Conservation (phyloP, 2,797 vertebrate species). For the Schizopygopsis malacanthus region DNA sequence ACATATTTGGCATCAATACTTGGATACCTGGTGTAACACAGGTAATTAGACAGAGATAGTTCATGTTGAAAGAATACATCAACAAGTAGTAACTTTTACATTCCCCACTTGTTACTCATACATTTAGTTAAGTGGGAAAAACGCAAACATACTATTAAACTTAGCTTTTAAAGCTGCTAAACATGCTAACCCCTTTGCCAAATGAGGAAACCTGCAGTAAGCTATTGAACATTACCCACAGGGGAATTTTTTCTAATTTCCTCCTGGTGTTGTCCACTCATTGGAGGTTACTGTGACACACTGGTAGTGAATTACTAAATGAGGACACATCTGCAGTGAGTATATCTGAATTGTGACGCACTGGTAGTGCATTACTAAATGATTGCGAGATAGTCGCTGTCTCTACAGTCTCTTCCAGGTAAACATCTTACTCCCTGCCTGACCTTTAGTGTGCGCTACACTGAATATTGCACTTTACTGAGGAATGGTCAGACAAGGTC, state of each 20-base stretch:
- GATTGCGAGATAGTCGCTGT: slow-evolving; percentile 58
- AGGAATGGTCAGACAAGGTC: slow-evolving; percentile 9
- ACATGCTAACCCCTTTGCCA: slow-evolving; percentile 63
- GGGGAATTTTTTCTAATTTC: not conserved
- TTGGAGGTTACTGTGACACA: slow-evolving; percentile 72
- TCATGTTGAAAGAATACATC: slow-evolving; percentile 24
- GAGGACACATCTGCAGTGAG: slow-evolving; percentile 61
- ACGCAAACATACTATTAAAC: slow-evolving; percentile 28
- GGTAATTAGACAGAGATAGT: slow-evolving; percentile 34
- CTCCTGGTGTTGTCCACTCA: slow-evolving; percentile 33
- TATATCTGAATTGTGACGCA: slow-evolving; percentile 67
- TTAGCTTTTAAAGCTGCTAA: slow-evolving; percentile 52
- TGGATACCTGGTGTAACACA: not conserved
- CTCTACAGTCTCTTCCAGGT: slow-evolving; percentile 54
- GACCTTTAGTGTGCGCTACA: slow-evolving; percentile 51
- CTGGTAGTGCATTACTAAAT: slow-evolving; percentile 56
- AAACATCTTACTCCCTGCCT: slow-evolving; percentile 42
- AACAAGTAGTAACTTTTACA: slow-evolving; percentile 23
- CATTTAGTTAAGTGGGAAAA: not conserved
- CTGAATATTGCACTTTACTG: slow-evolving; percentile 52
- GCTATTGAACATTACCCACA: slow-evolving; percentile 9
- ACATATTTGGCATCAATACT: slow-evolving; percentile 19
- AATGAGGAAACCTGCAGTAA: slow-evolving; percentile 49
- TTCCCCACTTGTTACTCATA: slow-evolving; percentile 13
- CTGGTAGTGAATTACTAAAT: slow-evolving; percentile 56